Percentiles rank a stretch among this genome's conserved stretches.
Conservation (phyloP, 2,888 invertebrate species). For the Leptopterna dolabrata region DNA sequence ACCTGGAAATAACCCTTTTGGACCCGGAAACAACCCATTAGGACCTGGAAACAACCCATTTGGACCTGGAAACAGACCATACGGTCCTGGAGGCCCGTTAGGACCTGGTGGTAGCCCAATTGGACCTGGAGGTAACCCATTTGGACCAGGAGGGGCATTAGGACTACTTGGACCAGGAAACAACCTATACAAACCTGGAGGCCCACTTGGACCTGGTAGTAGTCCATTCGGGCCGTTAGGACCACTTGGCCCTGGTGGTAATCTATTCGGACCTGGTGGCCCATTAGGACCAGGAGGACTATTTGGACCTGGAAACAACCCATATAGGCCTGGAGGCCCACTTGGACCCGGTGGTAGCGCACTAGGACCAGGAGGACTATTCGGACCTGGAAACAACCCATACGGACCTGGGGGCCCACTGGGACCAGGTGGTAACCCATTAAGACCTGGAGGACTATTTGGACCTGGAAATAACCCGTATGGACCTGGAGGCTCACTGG, state of each 20-base stretch:
- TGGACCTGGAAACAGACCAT: background rate
- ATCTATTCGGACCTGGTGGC: background rate
- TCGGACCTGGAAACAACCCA: background rate
- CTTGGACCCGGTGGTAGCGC: no score
- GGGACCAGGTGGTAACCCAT: background rate
- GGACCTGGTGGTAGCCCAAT: background rate
- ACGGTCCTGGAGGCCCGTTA: background rate
- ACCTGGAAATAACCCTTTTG: background rate
- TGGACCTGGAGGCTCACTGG: background rate
- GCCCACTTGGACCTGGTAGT: background rate
- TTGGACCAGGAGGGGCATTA: background rate
- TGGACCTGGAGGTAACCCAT: background rate
- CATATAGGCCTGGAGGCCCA: background rate
- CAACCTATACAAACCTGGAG: background rate
- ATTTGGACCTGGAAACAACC: background rate
- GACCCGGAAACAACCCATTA: background rate
- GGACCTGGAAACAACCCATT: background rate
- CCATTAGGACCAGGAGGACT: background rate
- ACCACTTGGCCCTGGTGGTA: background rate
- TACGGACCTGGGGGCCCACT: background rate
- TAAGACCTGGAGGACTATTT: background rate
- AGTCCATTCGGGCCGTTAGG: background rate
- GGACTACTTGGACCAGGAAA: background rate
- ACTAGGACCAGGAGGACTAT: background rate
- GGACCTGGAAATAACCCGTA: background rate